phyloP scores from a whole-genome alignment of 2,888 invertebrate genomes.

The Campoletis raptor region DNA sequence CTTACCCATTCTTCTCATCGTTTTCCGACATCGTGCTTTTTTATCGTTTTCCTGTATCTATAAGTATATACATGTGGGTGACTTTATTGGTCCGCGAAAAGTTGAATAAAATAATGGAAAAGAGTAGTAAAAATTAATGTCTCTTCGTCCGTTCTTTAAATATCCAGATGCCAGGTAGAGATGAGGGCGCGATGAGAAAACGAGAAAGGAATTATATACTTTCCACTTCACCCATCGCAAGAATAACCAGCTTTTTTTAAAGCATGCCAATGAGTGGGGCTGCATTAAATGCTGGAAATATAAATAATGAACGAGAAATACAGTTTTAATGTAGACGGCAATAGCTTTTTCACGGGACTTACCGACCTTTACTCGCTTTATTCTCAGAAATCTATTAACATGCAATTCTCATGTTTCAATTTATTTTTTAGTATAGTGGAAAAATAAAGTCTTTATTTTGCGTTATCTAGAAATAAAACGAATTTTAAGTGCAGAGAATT shows the following conservation, averaged over 20 bases:
- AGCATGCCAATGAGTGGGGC: background rate
- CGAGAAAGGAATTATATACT: background rate
- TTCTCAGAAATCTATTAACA: background rate
- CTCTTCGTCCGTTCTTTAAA: background rate
- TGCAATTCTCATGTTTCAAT: background rate
- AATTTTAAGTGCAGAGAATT: too few species aligned
- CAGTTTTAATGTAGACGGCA: slow-evolving; percentile 1
- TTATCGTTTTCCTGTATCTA: background rate
- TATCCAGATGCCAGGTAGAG: background rate
- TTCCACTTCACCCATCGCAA: background rate
- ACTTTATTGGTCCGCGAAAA: slow-evolving; percentile 17
- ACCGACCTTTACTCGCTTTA: background rate
- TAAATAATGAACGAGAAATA: slow-evolving; percentile 32
- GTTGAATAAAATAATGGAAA: slow-evolving; percentile 43
- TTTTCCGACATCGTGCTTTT: slow-evolving; percentile 35
- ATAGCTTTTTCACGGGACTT: slow-evolving; percentile 42
- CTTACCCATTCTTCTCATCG: slow-evolving; percentile 46
- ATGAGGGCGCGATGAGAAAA: background rate
- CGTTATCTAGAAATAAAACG: too few species aligned
- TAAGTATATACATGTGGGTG: slow-evolving; percentile 7
- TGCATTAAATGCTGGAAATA: slow-evolving; percentile 14
- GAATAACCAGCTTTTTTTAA: background rate
- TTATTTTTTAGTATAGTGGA: background rate
- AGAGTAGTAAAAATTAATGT: background rate
- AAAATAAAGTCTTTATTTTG: background rate